Conservation (phyloP, 2,888 invertebrate genomes). For the Callimorpha dominula region DNA sequence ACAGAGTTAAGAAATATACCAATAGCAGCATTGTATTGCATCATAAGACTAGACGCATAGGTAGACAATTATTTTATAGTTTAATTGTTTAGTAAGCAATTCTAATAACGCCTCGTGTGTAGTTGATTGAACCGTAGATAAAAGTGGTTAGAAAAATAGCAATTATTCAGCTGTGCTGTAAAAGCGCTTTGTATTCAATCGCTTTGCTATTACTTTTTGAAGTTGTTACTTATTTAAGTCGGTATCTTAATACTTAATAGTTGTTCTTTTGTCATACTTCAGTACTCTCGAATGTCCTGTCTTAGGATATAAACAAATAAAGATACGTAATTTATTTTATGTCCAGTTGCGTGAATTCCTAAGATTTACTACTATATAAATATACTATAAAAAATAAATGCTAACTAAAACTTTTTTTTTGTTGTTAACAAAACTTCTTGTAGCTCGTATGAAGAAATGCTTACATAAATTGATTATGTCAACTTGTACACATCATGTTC, state of each 20-base stretch:
- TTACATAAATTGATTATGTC: not conserved
- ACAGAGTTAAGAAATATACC: not conserved
- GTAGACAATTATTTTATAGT: constrained; percentile 21
- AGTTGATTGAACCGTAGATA: constrained; percentile 67
- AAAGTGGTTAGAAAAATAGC: constrained; percentile 26
- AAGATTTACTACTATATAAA: too few relatives aligned
- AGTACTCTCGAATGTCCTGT: not conserved
- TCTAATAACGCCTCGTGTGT: constrained; percentile 59
- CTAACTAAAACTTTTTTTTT: not conserved
- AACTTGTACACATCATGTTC: not conserved
- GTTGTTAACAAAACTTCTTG: not conserved
- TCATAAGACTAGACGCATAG: constrained; percentile 9
- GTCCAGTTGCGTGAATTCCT: not conserved
- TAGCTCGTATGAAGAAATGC: not conserved
- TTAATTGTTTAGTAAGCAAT: constrained; percentile 50
- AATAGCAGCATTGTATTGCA: not conserved
- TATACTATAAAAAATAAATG: too few relatives aligned
- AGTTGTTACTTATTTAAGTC: not conserved
- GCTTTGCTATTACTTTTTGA: not conserved
- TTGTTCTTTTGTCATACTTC: not conserved
- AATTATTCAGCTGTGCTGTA: constrained; percentile 21
- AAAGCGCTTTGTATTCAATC: constrained; percentile 13
- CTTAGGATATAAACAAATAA: not conserved
- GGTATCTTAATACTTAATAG: not conserved
- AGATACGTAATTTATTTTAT: not conserved